Base-by-base conservation (phyloP, 2,888 invertebrate species). In the Biston betularia region DNA sequence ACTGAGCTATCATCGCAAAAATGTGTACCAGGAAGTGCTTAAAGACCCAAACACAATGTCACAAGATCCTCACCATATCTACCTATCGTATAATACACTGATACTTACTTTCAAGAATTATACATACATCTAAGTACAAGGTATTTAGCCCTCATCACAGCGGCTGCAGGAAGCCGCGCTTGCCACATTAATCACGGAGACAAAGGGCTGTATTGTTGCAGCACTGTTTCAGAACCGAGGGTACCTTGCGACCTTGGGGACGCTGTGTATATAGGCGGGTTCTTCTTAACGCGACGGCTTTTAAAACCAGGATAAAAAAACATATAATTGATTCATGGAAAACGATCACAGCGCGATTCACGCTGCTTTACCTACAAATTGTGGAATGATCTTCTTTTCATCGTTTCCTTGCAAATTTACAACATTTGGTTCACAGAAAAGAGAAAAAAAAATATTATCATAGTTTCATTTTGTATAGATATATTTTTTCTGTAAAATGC, bases 131-230 rank as follows among this genome's bases (percentile, higher is more conserved):
- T 33, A 62, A 48, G 40, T 62, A 61, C 48, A 33, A 34, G 34
- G 67, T 60, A 63, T 68, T 68, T 60, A 68, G 59, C 55, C 63
- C 62, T 63, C 63, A 55, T 63, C 61, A 44, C 15, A 38, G 65
- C 15, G 24, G 49, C 63, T 64, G 63, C 72, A 73, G 72, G 75
- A 75, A 74, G 73, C 59, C 68, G 68, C 44, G 68, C 68, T 70
- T 59, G 65, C 67, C 68, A 70, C 75, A 77, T 77, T 77, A 77
- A 77, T 77, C 74, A 77, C 63, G 24, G 58, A 74, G 73, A 77
- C 77, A 77, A 77, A 74, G 74, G 72, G 65, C 57, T 62, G 73
- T 69, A 76, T 76, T 76, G 76, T 75, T 70, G 62, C 62, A 69
- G 69, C 68, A 68, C 71, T 71, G 69, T 71, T 63, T 72, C 72